phyloP scores from a whole-genome alignment of 2,113 vertebrate genomes.

The Corynorhinus townsendii region DNA sequence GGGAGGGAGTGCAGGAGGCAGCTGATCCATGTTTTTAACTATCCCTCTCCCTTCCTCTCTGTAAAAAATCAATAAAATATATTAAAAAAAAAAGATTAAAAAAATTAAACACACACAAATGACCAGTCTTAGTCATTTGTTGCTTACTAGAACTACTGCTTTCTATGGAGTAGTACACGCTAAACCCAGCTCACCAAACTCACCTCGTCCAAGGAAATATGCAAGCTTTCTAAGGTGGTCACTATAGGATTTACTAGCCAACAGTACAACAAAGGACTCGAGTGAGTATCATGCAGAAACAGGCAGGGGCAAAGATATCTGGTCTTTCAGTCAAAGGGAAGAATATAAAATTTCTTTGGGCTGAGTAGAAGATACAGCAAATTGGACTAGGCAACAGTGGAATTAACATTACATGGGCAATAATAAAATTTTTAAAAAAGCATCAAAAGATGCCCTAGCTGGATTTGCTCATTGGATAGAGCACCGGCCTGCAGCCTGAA shows the following conservation, averaged over 20 bases:
- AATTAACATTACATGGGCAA: not conserved
- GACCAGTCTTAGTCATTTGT: not conserved
- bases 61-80: too few species aligned
- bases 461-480: too few species aligned
- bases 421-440: not conserved
- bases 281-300: not conserved
- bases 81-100: too few species aligned
- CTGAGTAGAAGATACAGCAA: not conserved
- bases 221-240: not conserved
- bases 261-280: not conserved
- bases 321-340: not conserved
- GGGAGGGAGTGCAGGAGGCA: too few species aligned
- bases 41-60: too few species aligned
- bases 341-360: not conserved
- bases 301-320: not conserved
- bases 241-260: not conserved
- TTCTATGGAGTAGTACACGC: not conserved
- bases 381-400: not conserved
- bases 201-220: not conserved
- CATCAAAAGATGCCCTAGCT: too few species aligned
- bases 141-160: not conserved
- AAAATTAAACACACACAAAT: not conserved
- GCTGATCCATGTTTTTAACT: too few species aligned
- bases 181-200: not conserved
- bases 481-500: too few species aligned